Percentiles rank a stretch among this genome's conserved stretches.
Conservation (phyloP, 1,140 invertebrate species). For the Dendroctonus ponderosae region DNA sequence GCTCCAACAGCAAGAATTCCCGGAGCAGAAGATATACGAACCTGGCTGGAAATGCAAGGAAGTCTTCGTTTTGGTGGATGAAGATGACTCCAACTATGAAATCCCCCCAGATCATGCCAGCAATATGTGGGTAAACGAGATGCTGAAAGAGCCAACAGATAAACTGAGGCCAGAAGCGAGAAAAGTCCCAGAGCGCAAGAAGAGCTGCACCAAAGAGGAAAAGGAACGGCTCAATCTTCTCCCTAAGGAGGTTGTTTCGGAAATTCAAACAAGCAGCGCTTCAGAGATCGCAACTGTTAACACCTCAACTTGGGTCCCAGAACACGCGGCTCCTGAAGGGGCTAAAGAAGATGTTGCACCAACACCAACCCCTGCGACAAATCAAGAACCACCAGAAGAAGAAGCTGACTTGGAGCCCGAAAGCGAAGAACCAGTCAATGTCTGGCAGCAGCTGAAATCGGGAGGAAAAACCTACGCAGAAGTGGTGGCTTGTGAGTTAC, state of each 20-base stretch:
- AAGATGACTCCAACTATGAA: conserved; percentile 36
- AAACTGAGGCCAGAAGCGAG: conserved; percentile 24
- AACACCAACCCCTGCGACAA: neutral
- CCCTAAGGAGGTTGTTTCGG: conserved; percentile 39
- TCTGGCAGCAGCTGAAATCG: conserved; percentile 51
- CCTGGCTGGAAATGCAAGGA: conserved; percentile 38
- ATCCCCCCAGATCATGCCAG: conserved; percentile 39
- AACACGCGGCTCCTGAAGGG: conserved; percentile 29
- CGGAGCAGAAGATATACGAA: conserved; percentile 26
- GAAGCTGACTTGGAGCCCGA: neutral
- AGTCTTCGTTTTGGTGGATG: conserved; percentile 33
- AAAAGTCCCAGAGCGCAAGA: conserved; percentile 14
- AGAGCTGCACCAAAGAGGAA: conserved; percentile 26
- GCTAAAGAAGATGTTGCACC: conserved; percentile 6
- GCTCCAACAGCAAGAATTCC: conserved; percentile 14
- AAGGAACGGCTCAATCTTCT: conserved; percentile 36
- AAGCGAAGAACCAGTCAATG: conserved; percentile 18
- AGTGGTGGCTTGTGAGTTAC: conserved; percentile 53
- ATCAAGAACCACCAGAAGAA: neutral
- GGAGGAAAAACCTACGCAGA: conserved; percentile 61
- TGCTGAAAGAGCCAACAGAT: conserved; percentile 35
- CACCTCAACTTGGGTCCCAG: conserved; percentile 13
- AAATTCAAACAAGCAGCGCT: conserved; percentile 30
- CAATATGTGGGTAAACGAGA: conserved; percentile 44
- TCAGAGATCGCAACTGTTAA: neutral